phyloP scores from a whole-genome alignment of 2,888 invertebrate species.

The Entomobrya proxima region DNA sequence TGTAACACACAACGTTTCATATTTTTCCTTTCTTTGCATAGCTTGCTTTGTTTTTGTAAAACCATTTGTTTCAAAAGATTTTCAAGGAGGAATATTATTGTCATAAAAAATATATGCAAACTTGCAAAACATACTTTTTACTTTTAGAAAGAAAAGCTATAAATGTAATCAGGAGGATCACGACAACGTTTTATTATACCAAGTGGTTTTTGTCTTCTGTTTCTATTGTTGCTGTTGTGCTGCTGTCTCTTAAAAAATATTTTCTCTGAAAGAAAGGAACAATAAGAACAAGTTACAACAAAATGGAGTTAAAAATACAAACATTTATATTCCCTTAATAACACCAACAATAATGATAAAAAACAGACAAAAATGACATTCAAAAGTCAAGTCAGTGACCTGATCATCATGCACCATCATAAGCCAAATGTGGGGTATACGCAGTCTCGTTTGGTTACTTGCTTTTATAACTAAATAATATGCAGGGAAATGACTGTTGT shows the following conservation, averaged over 20 bases:
- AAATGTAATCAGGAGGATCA: constrained; percentile 37
- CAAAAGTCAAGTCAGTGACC: constrained; percentile 60
- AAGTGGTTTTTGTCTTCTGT: constrained; percentile 4
- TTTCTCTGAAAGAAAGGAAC: background rate
- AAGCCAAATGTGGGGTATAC: too few species aligned
- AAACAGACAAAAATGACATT: constrained; percentile 12
- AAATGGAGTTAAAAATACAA: constrained; percentile 6
- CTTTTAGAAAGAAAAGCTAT: too few species aligned
- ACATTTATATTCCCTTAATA: too few species aligned
- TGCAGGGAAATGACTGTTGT: background rate
- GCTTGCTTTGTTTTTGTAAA: background rate
- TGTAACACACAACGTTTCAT: constrained; percentile 26
- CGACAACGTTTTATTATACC: background rate
- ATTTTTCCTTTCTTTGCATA: constrained; percentile 19
- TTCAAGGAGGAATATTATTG: background rate
- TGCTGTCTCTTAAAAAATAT: too few species aligned
- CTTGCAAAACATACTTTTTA: background rate
- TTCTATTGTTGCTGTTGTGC: too few species aligned
- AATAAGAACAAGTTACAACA: background rate
- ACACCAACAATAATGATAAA: too few species aligned
- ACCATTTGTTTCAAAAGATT: background rate
- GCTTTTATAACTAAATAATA: background rate
- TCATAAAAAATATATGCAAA: constrained; percentile 36
- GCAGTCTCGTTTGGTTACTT: background rate
- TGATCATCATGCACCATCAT: too few species aligned